Evolutionary conservation across 2,888 invertebrate genomes (phyloP), one percentile per base, ranked within the genome.

Genomic region (Orthonevra nobilis): DNA sequence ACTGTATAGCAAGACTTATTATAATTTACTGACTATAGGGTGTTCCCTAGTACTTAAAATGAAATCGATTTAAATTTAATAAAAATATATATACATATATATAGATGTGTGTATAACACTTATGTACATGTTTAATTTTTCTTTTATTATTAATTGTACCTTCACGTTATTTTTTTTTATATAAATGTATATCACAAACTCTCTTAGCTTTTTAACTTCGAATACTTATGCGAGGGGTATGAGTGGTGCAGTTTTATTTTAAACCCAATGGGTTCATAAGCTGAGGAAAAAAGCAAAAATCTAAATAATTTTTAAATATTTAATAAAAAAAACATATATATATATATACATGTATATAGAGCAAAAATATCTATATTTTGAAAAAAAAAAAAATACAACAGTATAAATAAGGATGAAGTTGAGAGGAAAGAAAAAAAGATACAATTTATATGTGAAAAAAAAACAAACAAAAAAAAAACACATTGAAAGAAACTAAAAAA

Each of bases 201-300:
- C 40, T 48, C 10, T 79, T 61, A 54, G 42, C 30, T 66, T 58
- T 46, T 44, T 34, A 66, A 69, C 42, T 81, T 69, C 23, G 48
- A 69, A 50, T 64, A 81, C 44, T 61, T 63, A 74, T 70, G 70
- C 74, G 81, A 82, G 83, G 83, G 82, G 83, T 84, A 83, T 84
- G 82, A 83, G 84, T 84, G 84, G 83, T 84, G 82, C 84, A 85
- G 85, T 84, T 85, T 84, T 86, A 85, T 84, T 84, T 85, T 88
- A 88, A 88, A 87, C 88, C 88, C 88, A 88, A 88, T 88, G 88
- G 88, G 88, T 88, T 88, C 87, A 87, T 86, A 84, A 83, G 73
- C 48, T 69, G 52, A 73, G 64, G 26, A 34, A 69, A 50, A 56
- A 68, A 56, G 40, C 58, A 44, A 40, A 52, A 75, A 58, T 42